These are phyloP conservation scores for Eulemur mongoz DNA, from an alignment of 2,797 vertebrate genomes.

Conservation along the genomic window DNA sequence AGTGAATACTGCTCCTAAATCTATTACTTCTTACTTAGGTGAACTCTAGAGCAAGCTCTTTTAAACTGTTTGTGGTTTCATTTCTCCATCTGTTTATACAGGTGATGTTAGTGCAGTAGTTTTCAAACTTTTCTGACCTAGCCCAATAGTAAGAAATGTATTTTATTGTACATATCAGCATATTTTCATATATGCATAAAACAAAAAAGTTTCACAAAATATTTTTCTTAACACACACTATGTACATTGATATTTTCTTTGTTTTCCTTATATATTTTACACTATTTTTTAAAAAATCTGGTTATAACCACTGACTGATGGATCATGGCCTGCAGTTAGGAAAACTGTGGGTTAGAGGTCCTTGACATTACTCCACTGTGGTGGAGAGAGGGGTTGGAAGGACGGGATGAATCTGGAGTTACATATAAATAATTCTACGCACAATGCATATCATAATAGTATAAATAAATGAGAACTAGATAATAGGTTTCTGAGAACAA, in stretches of 20 bases:
- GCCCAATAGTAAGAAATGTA: not conserved
- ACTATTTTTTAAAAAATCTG: not conserved
- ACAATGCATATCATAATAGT: not conserved
- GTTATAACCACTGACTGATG: not conserved
- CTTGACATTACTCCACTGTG: not conserved
- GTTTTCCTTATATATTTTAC: not conserved
- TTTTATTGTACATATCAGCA: not conserved
- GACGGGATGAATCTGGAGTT: not conserved
- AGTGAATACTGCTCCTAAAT: not conserved
- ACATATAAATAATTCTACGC: not conserved
- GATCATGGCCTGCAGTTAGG: not conserved
- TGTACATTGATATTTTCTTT: not conserved
- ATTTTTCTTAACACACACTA: not conserved
- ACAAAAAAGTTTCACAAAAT: not conserved
- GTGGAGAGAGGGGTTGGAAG: not conserved
- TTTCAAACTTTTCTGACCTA: not conserved
- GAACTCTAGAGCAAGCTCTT: not conserved
- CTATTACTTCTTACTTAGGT: not conserved
- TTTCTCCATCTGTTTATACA: not conserved
- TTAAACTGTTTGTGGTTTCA: not conserved
- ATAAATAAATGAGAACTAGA: not conserved
- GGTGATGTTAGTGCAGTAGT: not conserved
- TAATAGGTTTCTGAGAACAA: not conserved
- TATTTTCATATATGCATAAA: not conserved
- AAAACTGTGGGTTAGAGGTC: not conserved